Base-by-base conservation (phyloP, 1,140 invertebrate genomes). In the Drosophila bocqueti region DNA sequence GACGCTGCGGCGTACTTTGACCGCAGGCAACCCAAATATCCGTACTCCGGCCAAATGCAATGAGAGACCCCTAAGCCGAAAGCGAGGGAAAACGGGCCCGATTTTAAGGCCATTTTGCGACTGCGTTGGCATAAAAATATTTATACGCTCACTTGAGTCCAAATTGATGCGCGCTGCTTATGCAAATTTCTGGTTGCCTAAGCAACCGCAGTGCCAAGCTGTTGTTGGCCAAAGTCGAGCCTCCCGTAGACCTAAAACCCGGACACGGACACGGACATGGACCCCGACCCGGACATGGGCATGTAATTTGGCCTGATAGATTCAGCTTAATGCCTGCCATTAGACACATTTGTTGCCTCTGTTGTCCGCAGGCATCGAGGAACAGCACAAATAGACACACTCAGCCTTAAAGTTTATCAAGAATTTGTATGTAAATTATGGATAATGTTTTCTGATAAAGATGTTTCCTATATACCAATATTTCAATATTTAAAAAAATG, bases 161-260 rank as follows among this genome's bases (percentile, higher is more conserved):
- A 71, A 89, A 89, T 89, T 89, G 83, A 83, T 87, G 84, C 52
- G 72, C 83, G 83, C 80, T 86, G 80, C 78, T 87, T 87, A 87
- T 87, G 84, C 81, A 87, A 89, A 89, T 87, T 87, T 87, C 69
- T 84, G 66, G 68, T 84, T 78, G 80, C 58, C 81, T 72, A 89
- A 87, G 83, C 83, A 83, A 83, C 76, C 83, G 76, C 71, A 79
- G 50, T 59, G 71, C 58, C 75, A 76, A 68, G 69, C 62, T 76
- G 76, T 71, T 76, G 63, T 81, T 77, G 43, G 63, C 55, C 36
- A 69, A 34, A 47, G 21, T 50, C 43, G 38, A 36, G 54, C 29
- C 45, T 15, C 24, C 57, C 36, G 57, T 36, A 43, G 46, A 69
- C 24, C 47, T 7, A 26, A n/a, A 49, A n/a, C 42, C 34, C 13